Percentiles rank a stretch among this genome's conserved stretches.
Evolutionary conservation across 2,113 vertebrate genomes (phyloP).

Genomic region (Tylochromis polylepis): DNA sequence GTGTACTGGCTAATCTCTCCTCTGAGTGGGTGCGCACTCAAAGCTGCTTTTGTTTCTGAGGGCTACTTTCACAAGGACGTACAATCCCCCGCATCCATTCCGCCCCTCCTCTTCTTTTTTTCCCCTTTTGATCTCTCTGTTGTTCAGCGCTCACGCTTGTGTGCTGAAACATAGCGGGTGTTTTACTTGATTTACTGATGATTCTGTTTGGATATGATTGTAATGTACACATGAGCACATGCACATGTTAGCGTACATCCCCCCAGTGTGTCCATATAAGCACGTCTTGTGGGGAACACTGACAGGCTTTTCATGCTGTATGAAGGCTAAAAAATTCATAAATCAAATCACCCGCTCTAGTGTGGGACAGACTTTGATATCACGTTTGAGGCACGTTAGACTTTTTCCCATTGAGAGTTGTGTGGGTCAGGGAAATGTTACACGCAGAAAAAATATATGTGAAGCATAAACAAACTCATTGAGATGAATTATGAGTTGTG

Average conservation of each 20-base stretch:
- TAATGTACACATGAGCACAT: neutral
- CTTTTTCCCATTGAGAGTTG: conserved; percentile 28
- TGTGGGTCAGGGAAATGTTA: conserved; percentile 14
- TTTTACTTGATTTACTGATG: conserved; percentile 52
- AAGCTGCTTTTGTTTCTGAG: conserved; percentile 77
- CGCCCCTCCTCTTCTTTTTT: conserved; percentile 4
- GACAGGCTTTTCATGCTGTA: conserved; percentile 20
- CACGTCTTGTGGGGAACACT: conserved; percentile 1
- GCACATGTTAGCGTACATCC: neutral
- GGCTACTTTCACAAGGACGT: conserved; percentile 67
- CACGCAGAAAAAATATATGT: conserved; percentile 13
- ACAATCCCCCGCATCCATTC: conserved; percentile 49
- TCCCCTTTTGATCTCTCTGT: conserved; percentile 17
- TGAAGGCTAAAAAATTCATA: neutral
- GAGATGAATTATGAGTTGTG: conserved; percentile 15
- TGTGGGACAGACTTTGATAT: conserved; percentile 43
- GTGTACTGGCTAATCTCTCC: conserved; percentile 62
- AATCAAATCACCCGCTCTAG: neutral
- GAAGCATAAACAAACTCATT: conserved; percentile 24
- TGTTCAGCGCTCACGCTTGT: conserved; percentile 18
- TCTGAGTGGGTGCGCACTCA: conserved; percentile 64
- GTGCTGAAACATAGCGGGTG: conserved; percentile 10
- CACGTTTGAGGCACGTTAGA: neutral
- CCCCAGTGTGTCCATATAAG: neutral
- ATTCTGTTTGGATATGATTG: conserved; percentile 43